Base-by-base conservation (phyloP, 2,888 invertebrate species). In the Ochropacha duplaris region DNA sequence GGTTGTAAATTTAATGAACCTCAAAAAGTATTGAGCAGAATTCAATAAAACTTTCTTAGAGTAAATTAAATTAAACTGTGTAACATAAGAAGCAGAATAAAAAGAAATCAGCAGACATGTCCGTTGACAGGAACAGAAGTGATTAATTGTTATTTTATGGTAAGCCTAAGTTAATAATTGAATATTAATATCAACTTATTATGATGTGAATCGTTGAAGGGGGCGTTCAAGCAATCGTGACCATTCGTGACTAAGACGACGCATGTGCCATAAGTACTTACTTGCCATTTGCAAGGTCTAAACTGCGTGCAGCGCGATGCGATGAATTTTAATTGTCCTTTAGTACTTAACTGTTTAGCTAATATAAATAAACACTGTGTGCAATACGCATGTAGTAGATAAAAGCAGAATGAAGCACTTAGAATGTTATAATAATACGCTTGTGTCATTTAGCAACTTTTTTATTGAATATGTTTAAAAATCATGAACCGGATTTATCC, bases 181-280 rank as follows among this genome's bases (percentile, higher is more conserved):
- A 64, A 68, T 65, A 68, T 64, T 65, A 68, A 65, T 65, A 50
- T 55, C 39, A 57, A 51, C 39, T 57, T 55, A 56, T 60, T 56
- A 62, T 58, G 54, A 59, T 54, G 54, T 44, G 36, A 55, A 49
- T 58, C 16, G 31, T 22, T 31, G 49, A 22, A 52, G 36, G 39
- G 56, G 54, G 56, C 39, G 5, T 49, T 24, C 44, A 14, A 44
- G 9, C 14, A 44, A 19, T 44, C 16, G 50, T 51, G 14, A 51
- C 28, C 4, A 16, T 4, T 31, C 31, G 19, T 51, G 52, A 52
- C 31, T 52, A 31, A 52, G 44, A 9, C 44, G 16, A 51, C 51
- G 19, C 3, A 12, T 31, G 31, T 31, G 12, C 31, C 16, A 26
- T 50, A 11, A 8, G 31, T 31, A 44, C 44, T 16, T 44, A 44